Base-by-base conservation (phyloP, 2,797 vertebrate genomes). In the Crocidura indochinensis region DNA sequence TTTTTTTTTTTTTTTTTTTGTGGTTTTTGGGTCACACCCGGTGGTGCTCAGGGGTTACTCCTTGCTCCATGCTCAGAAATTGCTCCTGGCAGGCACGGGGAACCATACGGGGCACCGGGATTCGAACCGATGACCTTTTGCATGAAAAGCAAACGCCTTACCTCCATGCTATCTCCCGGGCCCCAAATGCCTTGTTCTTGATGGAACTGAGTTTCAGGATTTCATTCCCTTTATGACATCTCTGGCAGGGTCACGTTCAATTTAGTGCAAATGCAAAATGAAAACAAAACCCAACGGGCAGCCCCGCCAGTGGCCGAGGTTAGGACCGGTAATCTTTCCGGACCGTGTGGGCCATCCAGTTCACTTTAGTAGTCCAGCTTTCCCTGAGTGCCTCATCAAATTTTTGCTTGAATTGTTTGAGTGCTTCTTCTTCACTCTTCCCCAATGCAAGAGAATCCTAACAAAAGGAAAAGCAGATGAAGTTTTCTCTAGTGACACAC, bases 281-380 rank as follows among this genome's bases (percentile, higher is more conserved):
- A 93, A 92, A 92, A 91, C 3, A 5, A 88, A 91, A 88, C 87
- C 84, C 44, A 82, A 80, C 67, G 19, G 53, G n/a, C 68, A 20
- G 31, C 29, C 64, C 85, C 73, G 93, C 72, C 38, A 69, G 91
- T 76, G 92, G 64, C 60, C 74, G 68, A 94, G 79, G 86, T 98
- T 99, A 99, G 77, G 99, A 99, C 95, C 99, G 98, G 97, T 99
- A 99, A 97, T 99, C 99, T 96, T 99, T 99, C 62, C 98, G 98
- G 95, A 99, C 99, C 20, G 99, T 99, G 97, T 99, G 99, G 27
- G 99, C 99, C 99, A 99, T 99, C 99, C 99, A 99, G 98, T 99
- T 99, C 94, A 99, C 99, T 98, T 99, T 99, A 96, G 99, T 99
- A 83, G 99, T 99, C 99, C 99, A 99, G 96, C 99, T 99, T 97